A percentile compares a stretch with the other conserved stretches of the same genome.
These are phyloP conservation scores for Cyclura pinguis DNA, from an alignment of 2,797 vertebrate species.

Conservation along the genomic window DNA sequence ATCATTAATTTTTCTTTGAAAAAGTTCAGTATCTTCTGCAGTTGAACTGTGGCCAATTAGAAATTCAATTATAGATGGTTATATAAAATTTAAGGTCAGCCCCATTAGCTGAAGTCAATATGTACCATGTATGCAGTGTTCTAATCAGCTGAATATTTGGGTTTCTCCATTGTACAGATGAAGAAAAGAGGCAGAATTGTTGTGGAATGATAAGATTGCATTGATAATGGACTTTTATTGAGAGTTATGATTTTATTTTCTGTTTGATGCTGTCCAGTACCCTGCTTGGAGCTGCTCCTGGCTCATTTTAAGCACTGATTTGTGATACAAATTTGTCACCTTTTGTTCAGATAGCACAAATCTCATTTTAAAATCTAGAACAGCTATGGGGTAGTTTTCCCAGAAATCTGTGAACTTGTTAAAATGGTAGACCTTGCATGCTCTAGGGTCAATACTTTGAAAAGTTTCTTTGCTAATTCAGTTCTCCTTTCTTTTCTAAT, in stretches of 20 bases:
- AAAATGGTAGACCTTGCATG: too few relatives aligned
- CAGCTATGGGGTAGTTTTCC: neutral
- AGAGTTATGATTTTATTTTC: neutral
- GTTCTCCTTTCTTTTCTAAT: too few relatives aligned
- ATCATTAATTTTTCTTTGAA: constrained; percentile 9
- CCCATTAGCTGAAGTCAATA: constrained; percentile 16
- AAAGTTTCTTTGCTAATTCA: too few relatives aligned
- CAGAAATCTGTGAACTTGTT: neutral
- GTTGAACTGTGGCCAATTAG: neutral
- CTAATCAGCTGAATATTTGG: constrained; percentile 2
- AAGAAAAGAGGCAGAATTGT: neutral
- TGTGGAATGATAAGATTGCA: neutral
- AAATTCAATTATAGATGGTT: constrained; percentile 10
- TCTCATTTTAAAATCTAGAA: neutral
- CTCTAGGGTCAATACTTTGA: too few relatives aligned
- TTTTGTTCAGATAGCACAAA: neutral
- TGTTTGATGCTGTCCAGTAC: neutral
- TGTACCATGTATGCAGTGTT: neutral
- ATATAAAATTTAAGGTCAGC: neutral
- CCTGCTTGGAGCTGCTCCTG: neutral
- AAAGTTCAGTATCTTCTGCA: neutral
- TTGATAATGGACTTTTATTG: neutral
- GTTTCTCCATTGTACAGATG: neutral
- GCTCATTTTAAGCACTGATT: neutral
- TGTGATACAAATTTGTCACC: neutral